Percentiles rank a stretch among this genome's conserved stretches.
Evolutionary conservation across 2,113 vertebrate genomes (phyloP).

Genomic region (Poeciliopsis retropinna): DNA sequence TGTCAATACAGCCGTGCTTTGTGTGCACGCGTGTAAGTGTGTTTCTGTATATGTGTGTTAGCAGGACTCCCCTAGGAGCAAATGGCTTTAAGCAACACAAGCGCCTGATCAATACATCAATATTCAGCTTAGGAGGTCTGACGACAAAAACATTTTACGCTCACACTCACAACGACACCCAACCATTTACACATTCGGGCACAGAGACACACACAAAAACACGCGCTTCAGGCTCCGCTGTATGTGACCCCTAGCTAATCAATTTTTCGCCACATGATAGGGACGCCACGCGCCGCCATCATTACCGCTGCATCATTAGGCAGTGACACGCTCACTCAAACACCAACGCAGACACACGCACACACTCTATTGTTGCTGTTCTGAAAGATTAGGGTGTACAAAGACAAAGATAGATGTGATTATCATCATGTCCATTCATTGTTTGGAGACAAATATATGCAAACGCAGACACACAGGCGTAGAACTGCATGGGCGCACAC

Average conservation of each 20-base stretch:
- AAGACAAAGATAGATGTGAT: slow-evolving; percentile 70
- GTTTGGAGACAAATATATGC: slow-evolving; percentile 34
- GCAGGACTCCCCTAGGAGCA: slow-evolving; percentile 72
- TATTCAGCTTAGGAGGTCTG: slow-evolving; percentile 83
- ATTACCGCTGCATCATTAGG: slow-evolving; percentile 68
- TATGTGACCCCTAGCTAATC: slow-evolving; percentile 77
- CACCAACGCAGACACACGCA: slow-evolving; percentile 22
- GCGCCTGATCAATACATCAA: slow-evolving; percentile 83
- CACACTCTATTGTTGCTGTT: slow-evolving; percentile 45
- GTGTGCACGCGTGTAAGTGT: slow-evolving; percentile 24
- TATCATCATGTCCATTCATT: slow-evolving; percentile 60
- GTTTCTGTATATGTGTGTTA: slow-evolving; percentile 46
- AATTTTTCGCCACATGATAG: slow-evolving; percentile 75
- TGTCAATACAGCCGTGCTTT: slow-evolving; percentile 61
- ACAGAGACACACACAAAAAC: slow-evolving; percentile 26
- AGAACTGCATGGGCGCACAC: slow-evolving; percentile 13
- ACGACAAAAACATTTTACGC: slow-evolving; percentile 64
- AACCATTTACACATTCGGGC: slow-evolving; percentile 26
- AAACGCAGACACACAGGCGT: slow-evolving; percentile 1
- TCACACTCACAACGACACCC: slow-evolving; percentile 34
- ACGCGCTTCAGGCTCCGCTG: slow-evolving; percentile 52
- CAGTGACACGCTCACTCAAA: slow-evolving; percentile 38
- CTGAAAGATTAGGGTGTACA: slow-evolving; percentile 58
- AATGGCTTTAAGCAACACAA: slow-evolving; percentile 81
- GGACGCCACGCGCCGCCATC: slow-evolving; percentile 75